Base-by-base conservation (phyloP, 2,888 invertebrate species). In the Dynastes hyllus region DNA sequence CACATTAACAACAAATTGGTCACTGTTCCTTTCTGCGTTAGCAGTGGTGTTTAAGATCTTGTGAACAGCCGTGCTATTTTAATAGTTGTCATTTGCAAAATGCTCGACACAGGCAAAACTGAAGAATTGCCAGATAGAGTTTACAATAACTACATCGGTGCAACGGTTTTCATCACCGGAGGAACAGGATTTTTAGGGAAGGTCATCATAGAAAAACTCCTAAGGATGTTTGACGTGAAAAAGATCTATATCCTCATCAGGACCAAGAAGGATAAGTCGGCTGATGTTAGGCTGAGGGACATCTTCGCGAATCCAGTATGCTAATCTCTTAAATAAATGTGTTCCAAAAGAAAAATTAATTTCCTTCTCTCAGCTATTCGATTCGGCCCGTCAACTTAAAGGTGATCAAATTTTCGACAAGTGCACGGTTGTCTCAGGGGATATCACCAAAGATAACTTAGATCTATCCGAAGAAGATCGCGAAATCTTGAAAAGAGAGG, bases 181-280 rank as follows among this genome's bases (percentile, higher is more conserved):
- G 97, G 95, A 13, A 97, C 97, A 0, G 98, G 98, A 0, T 98
- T 98, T 89, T 92, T 98, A 90, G 98, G 98, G 65, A 98, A 98
- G 90, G 97, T 98, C 0, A 90, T 98, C 5, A 91, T 98, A 0
- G 98, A 98, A 89, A 99, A 98, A 88, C 90, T 98, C 8, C 90
- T 99, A 50, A 92, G 98, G 88, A 94, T 96, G 84, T 93, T 95
- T 0, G 93, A 93, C 67, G 90, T 98, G 55, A 92, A 92, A 76
- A 93, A 92, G 83, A 94, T 99, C 76, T 95, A 96, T 86, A 88
- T 98, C 77, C 90, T 98, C 67, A 93, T 98, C 73, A 91, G 98
- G 70, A 90, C 94, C 0, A 97, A 97, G 90, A 94, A 96, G 86
- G 97, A 96, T 11, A 95, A 96, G 87, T 92, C 92, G 77, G 94